Evolutionary conservation across 1,140 invertebrate genomes (phyloP), one percentile per base, ranked within the genome.

Genomic region (Tribolium castaneum): DNA sequence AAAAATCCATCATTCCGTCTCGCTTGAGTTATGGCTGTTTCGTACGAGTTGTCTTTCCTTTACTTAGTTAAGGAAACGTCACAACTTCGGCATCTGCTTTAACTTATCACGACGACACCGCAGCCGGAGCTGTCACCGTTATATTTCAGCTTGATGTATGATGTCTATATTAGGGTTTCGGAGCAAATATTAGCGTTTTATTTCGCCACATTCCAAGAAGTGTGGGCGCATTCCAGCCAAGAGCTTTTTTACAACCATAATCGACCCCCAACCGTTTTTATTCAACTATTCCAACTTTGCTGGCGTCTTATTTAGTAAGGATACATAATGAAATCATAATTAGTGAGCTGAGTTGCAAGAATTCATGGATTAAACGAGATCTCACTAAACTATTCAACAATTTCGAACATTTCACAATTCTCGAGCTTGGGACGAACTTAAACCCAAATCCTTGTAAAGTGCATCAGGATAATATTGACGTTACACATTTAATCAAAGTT

Each of bases 1-100:
- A 54, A 72, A 72, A 72, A 72, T 72, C 70, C 70, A 72, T 72
- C 70, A 72, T 72, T 72, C 14, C 70, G 35, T 34, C 16, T 10
- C 2, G 70, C 22, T 22, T 50, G 70, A 72, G 45, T 72, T 72
- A 72, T 50, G 39, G 50, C 16, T 72, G 70, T 72, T 72, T 50
- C 70, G 70, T 30, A 25, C 12, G 35, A 72, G 39, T 72, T 50
- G 70, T 72, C 70, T 72, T 72, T 70, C 66, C 45, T 70, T 49
- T 70, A 39, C 66, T 70, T 39, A 39, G 52, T 30, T 22, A 50
- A 45, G 66, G 66, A 70, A 70, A 72, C n/a, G 59, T 22, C 59
- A 30, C 22, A 25, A 25, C 7, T 59, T 59, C 9, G 54, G 54
- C 54, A 59, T 59, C 54, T 59, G 54, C 54, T 59, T 59, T 59